Percentiles rank a stretch among this genome's conserved stretches.
Conservation (phyloP, 2,113 vertebrate genomes). For the Myrmophylax atrothorax region DNA sequence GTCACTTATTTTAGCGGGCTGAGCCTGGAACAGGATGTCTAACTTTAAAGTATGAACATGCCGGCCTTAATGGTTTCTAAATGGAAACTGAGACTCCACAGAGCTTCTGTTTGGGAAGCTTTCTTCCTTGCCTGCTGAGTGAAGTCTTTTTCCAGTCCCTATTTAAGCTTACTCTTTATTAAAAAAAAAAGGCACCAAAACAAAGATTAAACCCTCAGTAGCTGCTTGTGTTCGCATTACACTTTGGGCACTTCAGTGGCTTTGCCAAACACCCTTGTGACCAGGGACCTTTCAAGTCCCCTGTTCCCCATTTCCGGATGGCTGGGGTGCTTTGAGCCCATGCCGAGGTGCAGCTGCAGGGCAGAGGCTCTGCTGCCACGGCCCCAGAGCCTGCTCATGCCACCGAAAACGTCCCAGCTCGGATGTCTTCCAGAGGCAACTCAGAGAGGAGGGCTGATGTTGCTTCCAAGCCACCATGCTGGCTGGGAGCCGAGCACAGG, state of each 20-base stretch:
- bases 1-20: constrained; percentile 55
- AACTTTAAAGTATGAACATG: constrained; percentile 36
- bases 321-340: accelerated
- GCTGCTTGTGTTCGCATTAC: neutral
- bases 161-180: neutral
- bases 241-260: neutral
- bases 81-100: constrained; percentile 33
- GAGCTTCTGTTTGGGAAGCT: constrained; percentile 33
- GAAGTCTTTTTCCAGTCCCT: constrained; percentile 24
- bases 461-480: accelerated
- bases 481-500: neutral
- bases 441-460: neutral
- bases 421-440: neutral
- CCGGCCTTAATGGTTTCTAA: constrained; percentile 50
- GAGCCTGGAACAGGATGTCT: constrained; percentile 56
- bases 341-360: neutral
- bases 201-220: constrained; percentile 13
- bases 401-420: accelerated
- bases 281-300: neutral
- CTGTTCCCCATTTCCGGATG: neutral
- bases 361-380: neutral
- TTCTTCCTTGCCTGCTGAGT: neutral
- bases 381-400: neutral
- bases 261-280: constrained; percentile 30
- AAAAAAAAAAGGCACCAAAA: neutral